Evolutionary conservation across 1,140 invertebrate species (phyloP).

Genomic region (Meloidogyne floridensis): DNA sequence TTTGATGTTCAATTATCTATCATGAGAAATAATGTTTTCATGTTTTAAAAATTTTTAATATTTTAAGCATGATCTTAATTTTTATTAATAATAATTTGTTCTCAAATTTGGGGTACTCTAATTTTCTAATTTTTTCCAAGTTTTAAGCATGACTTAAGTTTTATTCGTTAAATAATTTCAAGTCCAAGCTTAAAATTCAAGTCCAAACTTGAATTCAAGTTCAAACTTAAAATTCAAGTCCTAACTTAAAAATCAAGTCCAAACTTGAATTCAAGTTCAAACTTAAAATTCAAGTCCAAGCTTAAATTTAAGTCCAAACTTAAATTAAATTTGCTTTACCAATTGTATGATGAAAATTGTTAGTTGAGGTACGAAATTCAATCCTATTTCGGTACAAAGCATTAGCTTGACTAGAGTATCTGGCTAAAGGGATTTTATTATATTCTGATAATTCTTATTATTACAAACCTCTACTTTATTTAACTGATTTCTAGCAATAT

Average conservation of each 20-base stretch:
- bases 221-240: no score
- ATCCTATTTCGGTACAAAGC: neutral
- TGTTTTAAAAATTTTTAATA: neutral
- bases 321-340: neutral
- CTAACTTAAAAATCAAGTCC: no score
- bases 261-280: no score
- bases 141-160: no score
- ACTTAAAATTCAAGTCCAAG: no score
- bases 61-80: neutral
- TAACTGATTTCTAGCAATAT: no score
- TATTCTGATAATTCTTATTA: no score
- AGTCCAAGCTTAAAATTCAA: no score
- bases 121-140: neutral
- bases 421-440: neutral
- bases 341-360: conserved; percentile 14
- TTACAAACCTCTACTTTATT: conserved; percentile 7
- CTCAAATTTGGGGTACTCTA: neutral
- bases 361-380: conserved; percentile 15
- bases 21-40: neutral
- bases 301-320: no score
- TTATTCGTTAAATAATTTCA: no score
- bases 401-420: neutral
- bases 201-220: no score
- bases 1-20: conserved; percentile 11
- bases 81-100: neutral